Evolutionary conservation across 1,140 invertebrate genomes (phyloP).

Genomic region (Limonius californicus): DNA sequence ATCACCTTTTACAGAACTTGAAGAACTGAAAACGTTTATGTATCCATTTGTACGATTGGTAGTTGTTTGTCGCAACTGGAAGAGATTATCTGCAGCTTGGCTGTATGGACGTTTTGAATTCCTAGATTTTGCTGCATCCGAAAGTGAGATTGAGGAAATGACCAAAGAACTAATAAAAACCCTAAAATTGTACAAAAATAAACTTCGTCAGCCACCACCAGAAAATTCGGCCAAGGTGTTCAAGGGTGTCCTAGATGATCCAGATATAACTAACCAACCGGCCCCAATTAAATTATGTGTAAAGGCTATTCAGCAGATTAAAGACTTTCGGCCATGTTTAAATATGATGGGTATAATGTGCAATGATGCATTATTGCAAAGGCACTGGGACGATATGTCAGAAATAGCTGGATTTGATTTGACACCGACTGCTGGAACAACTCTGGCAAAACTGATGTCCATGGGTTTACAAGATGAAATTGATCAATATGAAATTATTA

Average conservation of each 20-base stretch:
- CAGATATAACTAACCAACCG: constrained; percentile 69
- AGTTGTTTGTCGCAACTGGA: constrained; percentile 65
- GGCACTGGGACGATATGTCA: constrained; percentile 92
- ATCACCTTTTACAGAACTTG: constrained; percentile 68
- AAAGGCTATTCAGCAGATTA: constrained; percentile 67
- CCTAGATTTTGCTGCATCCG: constrained; percentile 68
- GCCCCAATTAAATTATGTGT: constrained; percentile 72
- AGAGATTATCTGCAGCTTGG: constrained; percentile 78
- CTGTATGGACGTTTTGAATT: constrained; percentile 88
- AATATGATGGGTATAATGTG: constrained; percentile 72
- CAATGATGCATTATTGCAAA: constrained; percentile 77
- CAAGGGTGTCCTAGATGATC: constrained; percentile 69
- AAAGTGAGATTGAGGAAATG: constrained; percentile 67
- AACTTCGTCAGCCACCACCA: constrained; percentile 69
- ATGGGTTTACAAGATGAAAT: constrained; percentile 71
- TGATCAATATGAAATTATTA: constrained; percentile 81
- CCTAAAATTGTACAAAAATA: constrained; percentile 75
- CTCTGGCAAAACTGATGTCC: constrained; percentile 76
- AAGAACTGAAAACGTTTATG: constrained; percentile 66
- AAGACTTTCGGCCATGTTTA: constrained; percentile 76
- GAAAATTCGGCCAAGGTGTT: constrained; percentile 63
- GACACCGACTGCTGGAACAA: constrained; percentile 80
- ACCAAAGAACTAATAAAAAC: constrained; percentile 72
- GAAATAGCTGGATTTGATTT: constrained; percentile 76
- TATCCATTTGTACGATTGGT: constrained; percentile 66